Conservation (phyloP, 2,113 vertebrate genomes). For the Pitta sordida region DNA sequence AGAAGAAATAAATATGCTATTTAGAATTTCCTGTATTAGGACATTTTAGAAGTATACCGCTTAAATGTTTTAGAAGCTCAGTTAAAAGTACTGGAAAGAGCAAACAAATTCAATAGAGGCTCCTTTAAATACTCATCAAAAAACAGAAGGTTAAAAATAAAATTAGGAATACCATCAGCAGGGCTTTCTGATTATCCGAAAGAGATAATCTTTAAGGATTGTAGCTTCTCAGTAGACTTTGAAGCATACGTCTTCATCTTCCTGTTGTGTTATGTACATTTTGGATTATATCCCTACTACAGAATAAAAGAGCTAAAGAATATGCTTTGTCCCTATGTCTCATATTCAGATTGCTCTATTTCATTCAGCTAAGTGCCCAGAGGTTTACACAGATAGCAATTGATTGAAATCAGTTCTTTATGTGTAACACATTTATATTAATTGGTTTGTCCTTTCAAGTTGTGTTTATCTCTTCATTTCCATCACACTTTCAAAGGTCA, state of each 20-base stretch:
- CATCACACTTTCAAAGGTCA: constrained; percentile 96
- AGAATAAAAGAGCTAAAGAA: constrained; percentile 4
- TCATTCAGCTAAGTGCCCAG: constrained; percentile 60
- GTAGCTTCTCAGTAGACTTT: neutral
- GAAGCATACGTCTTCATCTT: neutral
- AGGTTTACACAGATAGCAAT: constrained; percentile 69
- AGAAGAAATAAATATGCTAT: constrained; percentile 38
- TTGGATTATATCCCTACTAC: neutral
- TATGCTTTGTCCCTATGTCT: constrained; percentile 10
- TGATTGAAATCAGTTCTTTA: constrained; percentile 78
- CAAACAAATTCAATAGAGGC: neutral
- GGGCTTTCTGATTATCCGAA: neutral
- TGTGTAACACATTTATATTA: constrained; percentile 93
- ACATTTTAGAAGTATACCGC: constrained; percentile 38
- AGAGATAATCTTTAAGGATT: neutral
- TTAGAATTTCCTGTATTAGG: constrained; percentile 32
- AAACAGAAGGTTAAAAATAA: neutral
- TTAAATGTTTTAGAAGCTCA: neutral
- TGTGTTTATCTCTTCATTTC: constrained; percentile 96
- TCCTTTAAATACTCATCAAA: neutral
- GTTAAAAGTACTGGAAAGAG: neutral
- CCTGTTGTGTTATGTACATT: neutral
- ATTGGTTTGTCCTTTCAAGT: constrained; percentile 99
- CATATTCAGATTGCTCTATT: constrained; percentile 16
- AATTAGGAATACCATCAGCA: neutral